Percentiles rank a stretch among this genome's conserved stretches.
Conservation (phyloP, 2,797 vertebrate genomes). For the Sebastes aleutianus region DNA sequence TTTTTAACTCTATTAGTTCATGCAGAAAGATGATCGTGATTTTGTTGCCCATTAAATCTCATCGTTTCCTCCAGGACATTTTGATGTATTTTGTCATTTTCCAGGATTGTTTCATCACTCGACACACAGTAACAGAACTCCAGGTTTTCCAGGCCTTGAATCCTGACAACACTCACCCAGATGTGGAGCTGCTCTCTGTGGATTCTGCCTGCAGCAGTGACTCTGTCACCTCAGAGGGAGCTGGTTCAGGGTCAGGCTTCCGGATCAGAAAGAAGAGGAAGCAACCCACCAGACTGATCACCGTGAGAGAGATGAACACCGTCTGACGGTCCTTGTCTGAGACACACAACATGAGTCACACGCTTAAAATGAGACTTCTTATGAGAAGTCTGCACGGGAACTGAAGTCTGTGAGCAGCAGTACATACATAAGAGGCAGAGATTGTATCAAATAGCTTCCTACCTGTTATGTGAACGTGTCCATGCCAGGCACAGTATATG, state of each 20-base stretch:
- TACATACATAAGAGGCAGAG: not conserved
- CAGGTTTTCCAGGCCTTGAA: not conserved
- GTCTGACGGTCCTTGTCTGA: conserved; percentile 93
- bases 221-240: conserved; percentile 58
- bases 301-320: conserved; percentile 94
- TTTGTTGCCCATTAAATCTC: not conserved
- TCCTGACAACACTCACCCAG: conserved; percentile 43
- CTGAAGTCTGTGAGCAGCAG: not conserved
- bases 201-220: conserved; percentile 62
- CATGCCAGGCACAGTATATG: conserved; percentile 94
- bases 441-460: not conserved
- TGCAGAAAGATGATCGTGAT: not conserved
- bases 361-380: not conserved
- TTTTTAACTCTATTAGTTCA: not conserved
- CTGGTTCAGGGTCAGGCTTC: conserved; percentile 77
- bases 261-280: conserved; percentile 97
- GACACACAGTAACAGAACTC: not conserved
- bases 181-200: conserved; percentile 44
- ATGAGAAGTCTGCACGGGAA: not conserved
- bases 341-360: conserved; percentile 31
- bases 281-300: conserved; percentile 95
- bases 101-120: no score
- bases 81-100: not conserved
- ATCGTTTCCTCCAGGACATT: not conserved
- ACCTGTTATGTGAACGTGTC: conserved; percentile 93